Evolutionary conservation across 2,113 vertebrate species (phyloP).

Genomic region (Calypte anna): DNA sequence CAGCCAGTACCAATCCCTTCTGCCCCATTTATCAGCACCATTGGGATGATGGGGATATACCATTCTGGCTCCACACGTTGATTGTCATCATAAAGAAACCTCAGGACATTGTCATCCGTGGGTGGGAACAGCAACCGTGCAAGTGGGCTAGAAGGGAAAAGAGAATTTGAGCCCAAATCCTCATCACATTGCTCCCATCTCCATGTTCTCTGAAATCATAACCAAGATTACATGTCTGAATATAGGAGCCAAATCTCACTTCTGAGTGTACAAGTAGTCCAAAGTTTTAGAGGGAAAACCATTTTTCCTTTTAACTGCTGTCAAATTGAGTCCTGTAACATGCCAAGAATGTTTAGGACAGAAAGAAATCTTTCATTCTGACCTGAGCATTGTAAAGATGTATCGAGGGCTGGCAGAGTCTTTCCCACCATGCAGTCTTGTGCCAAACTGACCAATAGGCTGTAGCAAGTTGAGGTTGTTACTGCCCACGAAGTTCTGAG

Average conservation of each 20-base stretch:
- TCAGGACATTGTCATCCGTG: conserved; percentile 89
- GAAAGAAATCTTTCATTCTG: not conserved
- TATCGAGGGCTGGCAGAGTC: conserved; percentile 99
- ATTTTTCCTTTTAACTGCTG: not conserved
- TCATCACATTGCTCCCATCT: not conserved
- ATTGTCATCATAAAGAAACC: conserved; percentile 94
- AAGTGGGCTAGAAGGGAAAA: conserved; percentile 78
- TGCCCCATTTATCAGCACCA: conserved; percentile 90
- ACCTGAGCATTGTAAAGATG: conserved; percentile 99
- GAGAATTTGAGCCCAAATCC: not conserved
- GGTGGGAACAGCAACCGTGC: conserved; percentile 89
- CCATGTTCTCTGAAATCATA: not conserved
- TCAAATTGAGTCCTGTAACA: not conserved
- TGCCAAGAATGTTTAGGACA: not conserved
- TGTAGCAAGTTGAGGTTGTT: conserved; percentile 96
- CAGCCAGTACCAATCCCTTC: conserved; percentile 98
- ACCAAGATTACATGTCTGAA: not conserved
- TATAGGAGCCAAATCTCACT: not conserved
- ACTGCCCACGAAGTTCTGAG: conserved; percentile 97
- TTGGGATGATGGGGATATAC: conserved; percentile 97
- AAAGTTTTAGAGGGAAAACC: not conserved
- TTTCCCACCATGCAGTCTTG: conserved; percentile 93
- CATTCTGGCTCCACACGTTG: conserved; percentile 96
- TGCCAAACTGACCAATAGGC: conserved; percentile 96
- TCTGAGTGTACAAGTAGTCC: not conserved